Evolutionary conservation across 2,888 invertebrate species (phyloP).

Genomic region (Noctua janthina): DNA sequence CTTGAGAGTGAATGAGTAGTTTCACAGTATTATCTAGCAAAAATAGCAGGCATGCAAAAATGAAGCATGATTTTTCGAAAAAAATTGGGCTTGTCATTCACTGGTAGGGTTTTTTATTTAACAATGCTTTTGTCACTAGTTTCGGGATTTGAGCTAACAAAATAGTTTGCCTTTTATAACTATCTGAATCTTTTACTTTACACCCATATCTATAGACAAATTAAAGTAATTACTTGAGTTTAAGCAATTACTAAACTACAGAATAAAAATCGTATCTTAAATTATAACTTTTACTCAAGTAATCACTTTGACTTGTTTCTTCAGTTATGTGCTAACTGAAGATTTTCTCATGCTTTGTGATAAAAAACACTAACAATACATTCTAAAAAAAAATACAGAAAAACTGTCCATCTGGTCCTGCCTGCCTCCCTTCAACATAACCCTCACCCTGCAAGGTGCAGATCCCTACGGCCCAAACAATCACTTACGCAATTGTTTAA

Average conservation of each 20-base stretch:
- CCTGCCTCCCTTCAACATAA: constrained; percentile 67
- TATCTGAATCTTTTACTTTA: background rate
- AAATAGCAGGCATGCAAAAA: background rate
- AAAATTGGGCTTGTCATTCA: background rate
- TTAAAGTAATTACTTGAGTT: too few species aligned
- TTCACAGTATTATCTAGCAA: background rate
- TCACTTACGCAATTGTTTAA: constrained; percentile 90
- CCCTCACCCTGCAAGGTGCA: constrained; percentile 79
- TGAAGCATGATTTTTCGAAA: background rate
- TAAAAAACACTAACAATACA: constrained; percentile 14
- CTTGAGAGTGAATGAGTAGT: background rate
- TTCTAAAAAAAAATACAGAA: constrained; percentile 11
- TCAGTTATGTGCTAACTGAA: background rate
- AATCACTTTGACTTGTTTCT: too few species aligned
- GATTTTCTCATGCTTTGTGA: constrained; percentile 38
- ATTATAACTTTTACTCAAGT: too few species aligned
- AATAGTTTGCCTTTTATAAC: background rate
- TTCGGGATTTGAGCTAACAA: background rate
- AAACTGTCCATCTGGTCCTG: background rate
- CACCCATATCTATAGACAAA: too few species aligned
- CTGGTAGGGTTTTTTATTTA: background rate
- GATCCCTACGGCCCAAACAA: constrained; percentile 79
- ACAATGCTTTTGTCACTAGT: background rate
- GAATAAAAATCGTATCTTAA: too few species aligned
- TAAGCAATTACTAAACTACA: too few species aligned